These are phyloP conservation scores for Martes flavigula DNA, from an alignment of 2,797 vertebrate species.

Conservation along the genomic window DNA sequence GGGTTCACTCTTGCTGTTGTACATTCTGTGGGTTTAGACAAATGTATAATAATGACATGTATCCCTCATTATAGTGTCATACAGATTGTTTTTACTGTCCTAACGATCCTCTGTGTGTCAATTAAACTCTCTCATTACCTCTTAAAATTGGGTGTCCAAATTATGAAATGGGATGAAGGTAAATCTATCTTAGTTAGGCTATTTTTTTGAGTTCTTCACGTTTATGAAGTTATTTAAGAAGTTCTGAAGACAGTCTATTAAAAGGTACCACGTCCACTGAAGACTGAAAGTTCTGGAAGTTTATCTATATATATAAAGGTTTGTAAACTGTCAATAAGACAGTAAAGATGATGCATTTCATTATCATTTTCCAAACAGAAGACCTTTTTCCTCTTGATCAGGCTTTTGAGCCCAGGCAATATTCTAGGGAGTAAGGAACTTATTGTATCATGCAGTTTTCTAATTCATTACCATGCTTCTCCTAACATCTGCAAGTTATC, in stretches of 20 bases:
- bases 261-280: accelerated
- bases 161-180: not conserved
- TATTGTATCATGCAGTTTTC: not conserved
- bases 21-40: not conserved
- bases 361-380: not conserved
- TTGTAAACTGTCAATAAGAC: accelerated
- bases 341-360: not conserved
- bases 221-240: not conserved
- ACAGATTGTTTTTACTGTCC: too few species aligned
- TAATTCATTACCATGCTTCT: not conserved
- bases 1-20: not conserved
- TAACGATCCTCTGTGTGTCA: not conserved
- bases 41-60: not conserved
- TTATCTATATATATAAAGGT: not conserved
- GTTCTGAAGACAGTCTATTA: not conserved
- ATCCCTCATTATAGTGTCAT: not conserved
- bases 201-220: not conserved
- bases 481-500: not conserved
- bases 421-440: not conserved
- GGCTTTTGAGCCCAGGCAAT: not conserved
- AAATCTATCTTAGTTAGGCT: not conserved
- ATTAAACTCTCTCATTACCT: not conserved
- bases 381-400: not conserved
- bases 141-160: not conserved
- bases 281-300: not conserved